Conservation (phyloP, 2,113 vertebrate species). For the Brachypodius melanocephalos region DNA sequence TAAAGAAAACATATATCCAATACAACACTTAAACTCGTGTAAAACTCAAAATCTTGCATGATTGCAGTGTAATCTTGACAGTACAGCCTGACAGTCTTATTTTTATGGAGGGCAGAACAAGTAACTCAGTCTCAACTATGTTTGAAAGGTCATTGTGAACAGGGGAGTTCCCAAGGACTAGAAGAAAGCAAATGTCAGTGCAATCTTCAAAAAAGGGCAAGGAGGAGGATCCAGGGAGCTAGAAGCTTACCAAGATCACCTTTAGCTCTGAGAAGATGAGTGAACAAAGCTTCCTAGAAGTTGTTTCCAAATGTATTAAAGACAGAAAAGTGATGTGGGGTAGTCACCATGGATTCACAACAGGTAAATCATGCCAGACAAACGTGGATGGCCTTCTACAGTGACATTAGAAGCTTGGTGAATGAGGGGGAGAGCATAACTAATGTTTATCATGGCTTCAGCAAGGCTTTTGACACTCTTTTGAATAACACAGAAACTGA, state of each 20-base stretch:
- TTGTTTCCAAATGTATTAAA: background rate
- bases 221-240: background rate
- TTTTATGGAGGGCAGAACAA: background rate
- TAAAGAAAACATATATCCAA: background rate
- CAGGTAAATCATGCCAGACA: background rate
- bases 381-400: background rate
- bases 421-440: background rate
- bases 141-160: background rate
- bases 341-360: background rate
- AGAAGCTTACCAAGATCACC: background rate
- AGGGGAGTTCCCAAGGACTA: background rate
- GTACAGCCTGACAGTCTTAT: background rate
- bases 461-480: background rate
- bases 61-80: background rate
- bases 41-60: background rate
- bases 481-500: background rate
- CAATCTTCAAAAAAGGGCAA: background rate
- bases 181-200: slow-evolving; percentile 15
- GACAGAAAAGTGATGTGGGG: background rate
- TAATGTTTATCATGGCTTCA: background rate
- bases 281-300: background rate
- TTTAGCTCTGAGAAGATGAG: background rate
- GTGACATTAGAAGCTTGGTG: background rate
- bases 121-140: background rate
- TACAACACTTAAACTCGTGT: background rate